Percentiles rank a stretch among this genome's conserved stretches.
phyloP scores from a whole-genome alignment of 30 jellyfish, hydroid and myxozoan genomes.

The Chironex yamaguchii region DNA sequence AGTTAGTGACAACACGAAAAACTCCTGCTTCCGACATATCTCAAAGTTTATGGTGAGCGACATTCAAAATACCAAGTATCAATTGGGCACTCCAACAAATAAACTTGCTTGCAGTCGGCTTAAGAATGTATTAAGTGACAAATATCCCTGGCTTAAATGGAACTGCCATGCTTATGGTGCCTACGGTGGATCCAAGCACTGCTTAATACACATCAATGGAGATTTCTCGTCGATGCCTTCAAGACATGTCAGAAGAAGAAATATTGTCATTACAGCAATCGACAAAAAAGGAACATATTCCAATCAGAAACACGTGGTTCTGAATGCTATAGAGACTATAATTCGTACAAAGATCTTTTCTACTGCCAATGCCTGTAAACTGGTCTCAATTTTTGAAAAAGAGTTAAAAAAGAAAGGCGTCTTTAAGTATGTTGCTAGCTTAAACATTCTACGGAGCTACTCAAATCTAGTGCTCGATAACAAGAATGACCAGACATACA shows the following conservation, averaged over 20 bases:
- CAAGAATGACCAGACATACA: background rate
- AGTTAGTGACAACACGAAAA: conserved; percentile 1
- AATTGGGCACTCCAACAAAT: conserved; percentile 8
- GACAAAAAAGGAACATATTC: conserved; percentile 51
- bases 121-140: conserved; percentile 9
- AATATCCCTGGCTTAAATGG: conserved; percentile 60
- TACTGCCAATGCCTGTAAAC: conserved; percentile 4
- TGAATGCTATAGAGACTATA: conserved; percentile 38
- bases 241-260: conserved; percentile 22
- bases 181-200: conserved; percentile 50
- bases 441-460: conserved; percentile 18
- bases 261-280: conserved; percentile 13
- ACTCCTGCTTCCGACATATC: conserved; percentile 2
- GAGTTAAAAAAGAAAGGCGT: conserved; percentile 18
- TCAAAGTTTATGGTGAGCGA: conserved; percentile 5
- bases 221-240: conserved; percentile 31
- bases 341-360: background rate
- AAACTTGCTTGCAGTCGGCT: conserved; percentile 11
- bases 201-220: conserved; percentile 12
- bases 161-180: conserved; percentile 41
- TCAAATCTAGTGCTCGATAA: background rate
- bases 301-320: conserved; percentile 14
- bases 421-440: conserved; percentile 13
- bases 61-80: conserved; percentile 26
- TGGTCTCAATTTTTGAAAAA: background rate